These are phyloP conservation scores for Micromesistius poutassou DNA, from an alignment of 2,797 vertebrate genomes.

Conservation along the genomic window DNA sequence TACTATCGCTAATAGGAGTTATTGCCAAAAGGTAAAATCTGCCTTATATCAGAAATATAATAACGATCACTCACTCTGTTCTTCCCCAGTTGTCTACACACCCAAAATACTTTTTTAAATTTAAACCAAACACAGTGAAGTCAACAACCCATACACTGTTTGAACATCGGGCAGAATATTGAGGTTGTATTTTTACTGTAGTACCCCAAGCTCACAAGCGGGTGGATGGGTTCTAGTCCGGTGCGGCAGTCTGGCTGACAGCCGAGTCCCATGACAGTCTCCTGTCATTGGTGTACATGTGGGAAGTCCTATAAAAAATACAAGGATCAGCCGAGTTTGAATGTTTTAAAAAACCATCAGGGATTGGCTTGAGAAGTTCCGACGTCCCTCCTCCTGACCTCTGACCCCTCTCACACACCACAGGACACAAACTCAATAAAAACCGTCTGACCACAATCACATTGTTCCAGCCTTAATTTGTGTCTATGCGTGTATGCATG, in stretches of 20 bases:
- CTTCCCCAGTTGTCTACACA: not conserved
- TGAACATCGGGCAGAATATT: too few species aligned
- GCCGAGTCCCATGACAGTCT: too few species aligned
- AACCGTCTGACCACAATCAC: constrained; percentile 1
- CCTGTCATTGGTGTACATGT: not conserved
- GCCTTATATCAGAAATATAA: not conserved
- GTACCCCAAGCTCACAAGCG: too few species aligned
- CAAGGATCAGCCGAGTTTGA: not conserved
- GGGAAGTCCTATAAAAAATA: too few species aligned
- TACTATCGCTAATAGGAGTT: not conserved
- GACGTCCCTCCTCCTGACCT: not conserved
- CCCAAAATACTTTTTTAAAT: not conserved
- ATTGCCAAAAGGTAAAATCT: not conserved
- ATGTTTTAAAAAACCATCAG: not conserved
- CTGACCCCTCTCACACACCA: not conserved
- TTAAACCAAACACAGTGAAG: not conserved
- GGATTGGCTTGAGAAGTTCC: not conserved
- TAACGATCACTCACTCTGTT: not conserved
- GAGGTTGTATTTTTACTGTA: too few species aligned
- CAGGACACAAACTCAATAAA: constrained; percentile 3
- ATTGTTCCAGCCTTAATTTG: not conserved
- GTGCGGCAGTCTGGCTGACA: too few species aligned
- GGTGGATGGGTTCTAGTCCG: too few species aligned
- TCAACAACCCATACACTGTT: not conserved
- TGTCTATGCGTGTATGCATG: not conserved